Conservation (phyloP, 1,140 invertebrate genomes). For the Stegodyphus mimosarum region DNA sequence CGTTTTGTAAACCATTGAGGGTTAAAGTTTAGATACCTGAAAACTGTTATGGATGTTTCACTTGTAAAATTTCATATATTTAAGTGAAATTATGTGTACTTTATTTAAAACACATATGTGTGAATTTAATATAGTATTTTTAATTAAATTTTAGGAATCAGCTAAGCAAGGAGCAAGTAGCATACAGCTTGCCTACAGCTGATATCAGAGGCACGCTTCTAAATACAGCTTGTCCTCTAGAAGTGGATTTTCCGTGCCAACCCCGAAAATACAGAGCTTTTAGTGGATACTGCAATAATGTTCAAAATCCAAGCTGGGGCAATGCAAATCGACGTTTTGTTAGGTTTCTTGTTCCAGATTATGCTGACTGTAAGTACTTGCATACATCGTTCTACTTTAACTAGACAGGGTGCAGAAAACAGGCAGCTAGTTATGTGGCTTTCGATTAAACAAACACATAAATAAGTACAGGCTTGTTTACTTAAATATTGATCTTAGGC, state of each 20-base stretch:
- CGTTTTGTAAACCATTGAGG: no score
- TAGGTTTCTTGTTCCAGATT: slow-evolving; percentile 81
- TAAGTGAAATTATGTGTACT: no score
- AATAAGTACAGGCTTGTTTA: no score
- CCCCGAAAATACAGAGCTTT: slow-evolving; percentile 76
- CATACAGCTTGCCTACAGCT: slow-evolving; percentile 69
- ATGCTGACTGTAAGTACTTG: slow-evolving; percentile 79
- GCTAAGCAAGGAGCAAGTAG: slow-evolving; percentile 70
- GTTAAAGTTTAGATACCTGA: no score
- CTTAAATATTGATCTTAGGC: no score
- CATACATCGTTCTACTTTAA: no score
- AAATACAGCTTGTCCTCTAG: slow-evolving; percentile 68
- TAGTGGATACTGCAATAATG: slow-evolving; percentile 96
- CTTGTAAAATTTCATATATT: no score
- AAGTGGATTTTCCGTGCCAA: slow-evolving; percentile 70
- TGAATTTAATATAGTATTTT: neutral
- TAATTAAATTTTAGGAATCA: slow-evolving; percentile 65
- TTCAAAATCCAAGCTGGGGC: slow-evolving; percentile 88
- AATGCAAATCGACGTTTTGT: slow-evolving; percentile 80
- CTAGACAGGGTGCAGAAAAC: no score
- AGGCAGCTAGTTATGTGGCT: no score
- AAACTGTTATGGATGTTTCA: no score
- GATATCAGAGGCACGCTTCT: slow-evolving; percentile 70
- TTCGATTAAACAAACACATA: no score
- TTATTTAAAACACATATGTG: no score